A percentile compares a stretch with the other conserved stretches of the same genome.
These are phyloP conservation scores for Urophycis tenuis DNA, from an alignment of 2,797 vertebrate genomes.

Conservation along the genomic window DNA sequence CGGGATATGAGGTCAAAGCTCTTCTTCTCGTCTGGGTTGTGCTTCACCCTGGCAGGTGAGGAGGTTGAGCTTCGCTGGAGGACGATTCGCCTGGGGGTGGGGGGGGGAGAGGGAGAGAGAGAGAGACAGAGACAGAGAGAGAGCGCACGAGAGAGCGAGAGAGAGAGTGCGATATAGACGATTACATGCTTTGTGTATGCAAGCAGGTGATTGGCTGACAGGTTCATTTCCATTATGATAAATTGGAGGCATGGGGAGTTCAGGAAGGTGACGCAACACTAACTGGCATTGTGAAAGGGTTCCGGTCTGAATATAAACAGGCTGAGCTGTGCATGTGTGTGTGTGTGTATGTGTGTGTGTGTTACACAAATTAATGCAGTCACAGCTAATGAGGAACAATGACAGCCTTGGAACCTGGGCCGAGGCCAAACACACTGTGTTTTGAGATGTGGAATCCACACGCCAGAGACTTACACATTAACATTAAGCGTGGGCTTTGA, in stretches of 20 bases:
- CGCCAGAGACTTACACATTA: not conserved
- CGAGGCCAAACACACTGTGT: not conserved
- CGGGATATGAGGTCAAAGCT: slow-evolving; percentile 99
- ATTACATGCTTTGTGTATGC: not conserved
- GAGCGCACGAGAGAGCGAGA: too few species aligned
- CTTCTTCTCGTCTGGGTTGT: slow-evolving; percentile 96
- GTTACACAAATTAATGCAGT: too few species aligned
- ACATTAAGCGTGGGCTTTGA: too few species aligned
- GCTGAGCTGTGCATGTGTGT: too few species aligned
- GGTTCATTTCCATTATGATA: slow-evolving; percentile 27
- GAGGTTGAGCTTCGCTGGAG: slow-evolving; percentile 97
- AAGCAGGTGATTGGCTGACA: not conserved
- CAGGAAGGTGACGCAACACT: not conserved
- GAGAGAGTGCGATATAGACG: too few species aligned
- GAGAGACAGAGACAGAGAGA: slow-evolving; percentile 9
- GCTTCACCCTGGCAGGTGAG: slow-evolving; percentile 98
- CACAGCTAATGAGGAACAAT: not conserved
- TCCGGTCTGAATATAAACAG: not conserved
- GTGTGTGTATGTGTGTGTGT: too few species aligned
- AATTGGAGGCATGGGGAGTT: slow-evolving; percentile 19
- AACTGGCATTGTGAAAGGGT: not conserved
- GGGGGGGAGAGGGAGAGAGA: slow-evolving; percentile 2
- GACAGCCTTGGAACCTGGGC: not conserved
- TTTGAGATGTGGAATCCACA: not conserved
- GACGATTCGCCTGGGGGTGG: slow-evolving; percentile 86